A percentile compares a stretch with the other conserved stretches of the same genome.
Evolutionary conservation across 2,888 invertebrate species (phyloP).

Genomic region (Melolontha melolontha): DNA sequence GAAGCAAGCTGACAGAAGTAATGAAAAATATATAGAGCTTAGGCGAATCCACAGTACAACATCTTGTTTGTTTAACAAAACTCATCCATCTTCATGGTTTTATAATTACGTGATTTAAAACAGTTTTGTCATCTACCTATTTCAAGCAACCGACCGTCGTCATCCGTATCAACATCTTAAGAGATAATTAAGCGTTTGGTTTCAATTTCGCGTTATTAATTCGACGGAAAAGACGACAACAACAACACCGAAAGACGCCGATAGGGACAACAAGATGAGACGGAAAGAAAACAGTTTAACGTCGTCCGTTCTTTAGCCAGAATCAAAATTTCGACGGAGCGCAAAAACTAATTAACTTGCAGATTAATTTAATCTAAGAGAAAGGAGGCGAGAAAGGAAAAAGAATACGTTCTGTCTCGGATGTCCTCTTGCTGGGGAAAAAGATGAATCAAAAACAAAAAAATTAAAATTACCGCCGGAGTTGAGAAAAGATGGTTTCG

Average conservation of each 20-base stretch:
- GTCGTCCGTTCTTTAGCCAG: neutral
- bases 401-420: conserved; percentile 2
- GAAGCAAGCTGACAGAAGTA: too few species aligned
- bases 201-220: conserved; percentile 30
- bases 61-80: too few species aligned
- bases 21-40: too few species aligned
- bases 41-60: too few species aligned
- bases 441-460: neutral
- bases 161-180: too few species aligned
- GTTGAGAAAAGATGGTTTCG: neutral
- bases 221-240: conserved; percentile 1
- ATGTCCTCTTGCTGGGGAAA: neutral
- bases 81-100: too few species aligned
- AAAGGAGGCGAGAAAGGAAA: neutral
- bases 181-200: conserved; percentile 28
- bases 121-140: too few species aligned
- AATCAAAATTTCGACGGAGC: conserved; percentile 26
- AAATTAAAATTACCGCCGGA: conserved; percentile 16
- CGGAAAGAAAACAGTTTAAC: neutral
- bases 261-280: neutral
- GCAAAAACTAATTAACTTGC: conserved; percentile 40
- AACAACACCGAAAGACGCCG: conserved; percentile 11
- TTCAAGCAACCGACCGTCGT: too few species aligned
- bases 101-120: too few species aligned
- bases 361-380: conserved; percentile 36